Evolutionary conservation across 1,140 invertebrate species (phyloP).

Genomic region (Atopsyche davidsoni): DNA sequence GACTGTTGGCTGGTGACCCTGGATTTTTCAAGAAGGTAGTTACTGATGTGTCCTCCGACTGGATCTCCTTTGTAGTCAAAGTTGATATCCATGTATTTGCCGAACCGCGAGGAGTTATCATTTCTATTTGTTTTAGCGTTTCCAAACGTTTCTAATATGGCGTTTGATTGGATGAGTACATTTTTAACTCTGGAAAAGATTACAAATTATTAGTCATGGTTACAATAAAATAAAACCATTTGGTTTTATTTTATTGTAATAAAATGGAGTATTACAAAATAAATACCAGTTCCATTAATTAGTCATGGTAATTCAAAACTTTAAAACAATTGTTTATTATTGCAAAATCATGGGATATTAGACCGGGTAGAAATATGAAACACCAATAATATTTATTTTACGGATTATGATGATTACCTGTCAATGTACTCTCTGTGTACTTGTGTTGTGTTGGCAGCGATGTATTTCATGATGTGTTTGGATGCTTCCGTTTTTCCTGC

Average conservation of each 20-base stretch:
- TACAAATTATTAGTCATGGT: too few species aligned
- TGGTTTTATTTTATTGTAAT: too few species aligned
- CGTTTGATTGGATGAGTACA: conserved; percentile 91
- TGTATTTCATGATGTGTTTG: conserved; percentile 99
- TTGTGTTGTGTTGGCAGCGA: conserved; percentile 91
- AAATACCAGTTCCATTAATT: too few species aligned
- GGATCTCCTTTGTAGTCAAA: conserved; percentile 98
- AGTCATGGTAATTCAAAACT: too few species aligned
- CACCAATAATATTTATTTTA: conserved; percentile 1
- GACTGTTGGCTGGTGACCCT: conserved; percentile 87
- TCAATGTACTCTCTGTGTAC: conserved; percentile 89
- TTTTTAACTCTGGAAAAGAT: conserved; percentile 84
- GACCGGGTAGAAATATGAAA: neutral
- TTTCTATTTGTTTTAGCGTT: conserved; percentile 97
- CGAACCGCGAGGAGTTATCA: conserved; percentile 96
- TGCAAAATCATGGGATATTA: too few species aligned
- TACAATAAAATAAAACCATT: too few species aligned
- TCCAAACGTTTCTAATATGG: conserved; percentile 93
- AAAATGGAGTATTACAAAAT: too few species aligned
- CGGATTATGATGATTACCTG: conserved; percentile 51
- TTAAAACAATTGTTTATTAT: too few species aligned
- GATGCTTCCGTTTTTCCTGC: conserved; percentile 97
- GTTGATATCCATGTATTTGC: conserved; percentile 99
- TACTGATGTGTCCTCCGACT: conserved; percentile 91
- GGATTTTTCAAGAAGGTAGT: conserved; percentile 95